Evolutionary conservation across 2,888 invertebrate species (phyloP).

Genomic region (Aporophyla lueneburgensis): DNA sequence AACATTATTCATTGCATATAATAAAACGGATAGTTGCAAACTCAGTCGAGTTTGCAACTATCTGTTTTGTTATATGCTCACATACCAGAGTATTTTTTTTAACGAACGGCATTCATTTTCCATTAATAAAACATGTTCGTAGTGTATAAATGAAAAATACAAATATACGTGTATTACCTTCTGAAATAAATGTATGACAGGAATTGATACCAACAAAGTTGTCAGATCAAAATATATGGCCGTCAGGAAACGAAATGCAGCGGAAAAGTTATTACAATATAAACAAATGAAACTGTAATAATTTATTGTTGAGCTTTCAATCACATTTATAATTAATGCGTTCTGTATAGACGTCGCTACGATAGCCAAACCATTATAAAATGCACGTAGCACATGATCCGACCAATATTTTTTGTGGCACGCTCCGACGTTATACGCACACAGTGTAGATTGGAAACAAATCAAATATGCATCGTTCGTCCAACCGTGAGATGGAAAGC

Average conservation of each 20-base stretch:
- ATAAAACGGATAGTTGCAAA: conserved; percentile 19
- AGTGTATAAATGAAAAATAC: conserved; percentile 37
- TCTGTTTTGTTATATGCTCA: too few relatives aligned
- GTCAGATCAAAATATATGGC: conserved; percentile 43
- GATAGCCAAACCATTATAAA: conserved; percentile 49
- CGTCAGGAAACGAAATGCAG: conserved; percentile 40
- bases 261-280: conserved; percentile 40
- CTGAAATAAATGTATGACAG: conserved; percentile 24
- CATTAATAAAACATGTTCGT: conserved; percentile 53
- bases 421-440: conserved; percentile 72
- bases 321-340: conserved; percentile 66
- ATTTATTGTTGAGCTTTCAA: conserved; percentile 65
- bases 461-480: conserved; percentile 89
- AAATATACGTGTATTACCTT: conserved; percentile 35
- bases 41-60: too few relatives aligned
- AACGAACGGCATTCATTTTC: conserved; percentile 34
- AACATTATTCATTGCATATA: conserved; percentile 7
- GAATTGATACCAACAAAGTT: conserved; percentile 58
- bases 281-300: conserved; percentile 56
- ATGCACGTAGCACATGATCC: conserved; percentile 72
- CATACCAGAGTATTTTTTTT: conserved; percentile 20
- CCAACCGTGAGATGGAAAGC: conserved; percentile 88
- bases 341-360: conserved; percentile 51
- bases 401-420: conserved; percentile 79
- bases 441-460: conserved; percentile 87